Base-by-base conservation (phyloP, 2,113 vertebrate species). In the Boleophthalmus pectinirostris region DNA sequence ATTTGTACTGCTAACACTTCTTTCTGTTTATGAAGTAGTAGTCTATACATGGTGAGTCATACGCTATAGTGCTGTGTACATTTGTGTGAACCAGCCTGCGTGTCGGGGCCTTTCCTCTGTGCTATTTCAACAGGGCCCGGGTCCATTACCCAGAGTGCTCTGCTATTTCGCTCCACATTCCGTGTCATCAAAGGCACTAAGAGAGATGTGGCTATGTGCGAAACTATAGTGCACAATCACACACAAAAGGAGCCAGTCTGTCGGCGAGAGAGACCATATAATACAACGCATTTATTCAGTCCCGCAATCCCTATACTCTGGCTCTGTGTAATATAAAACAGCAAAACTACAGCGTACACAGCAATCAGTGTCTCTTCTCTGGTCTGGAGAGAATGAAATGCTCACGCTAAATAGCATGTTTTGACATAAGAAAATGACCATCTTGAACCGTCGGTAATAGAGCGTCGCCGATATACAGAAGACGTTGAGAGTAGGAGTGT, bases 81-180 rank as follows among this genome's bases (percentile, higher is more conserved):
- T 81, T 24, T 46, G 16, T 25, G 72, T 71, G 72, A 70, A 15
- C 66, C 35, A 68, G 67, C 2, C 49, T 53, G 73, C 46, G 53
- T 61, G 68, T 66, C 67, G 24, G 20, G 35, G 16, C 72, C 72
- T 80, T 81, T 67, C 38, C 53, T 14, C 69, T 70, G 46, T 35
- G 79, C 70, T 75, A 73, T 77, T 77, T 82, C 49, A 54, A 57
- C 33, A 61, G 60, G 82, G 75, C 60, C 68, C 75, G 66, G 79
- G 71, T 88, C 86, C 86, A 90, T 91, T 89, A 88, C 75, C 72
- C 61, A 82, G 83, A 89, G 86, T 83, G 86, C 87, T 43, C 38
- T 85, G 86, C 85, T 83, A 87, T 89, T 88, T 89, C 49, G 56
- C 80, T 69, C 46, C 68, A 77, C 72, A 85, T 87, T 87, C 79